phyloP scores from a whole-genome alignment of 2,113 vertebrate genomes.

The Manacus vitellinus region DNA sequence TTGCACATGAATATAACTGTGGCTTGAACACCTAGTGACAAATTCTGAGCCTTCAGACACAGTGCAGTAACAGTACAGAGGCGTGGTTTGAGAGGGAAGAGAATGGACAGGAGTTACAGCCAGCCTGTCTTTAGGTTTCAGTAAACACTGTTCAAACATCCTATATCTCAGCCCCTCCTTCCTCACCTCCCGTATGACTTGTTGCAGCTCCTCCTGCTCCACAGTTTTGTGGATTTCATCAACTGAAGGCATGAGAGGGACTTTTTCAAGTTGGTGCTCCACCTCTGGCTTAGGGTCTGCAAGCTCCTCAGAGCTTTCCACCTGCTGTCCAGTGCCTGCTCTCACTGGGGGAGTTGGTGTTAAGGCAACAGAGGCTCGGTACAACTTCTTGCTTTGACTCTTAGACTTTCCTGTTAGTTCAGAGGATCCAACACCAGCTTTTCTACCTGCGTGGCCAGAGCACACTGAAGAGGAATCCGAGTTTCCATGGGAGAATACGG shows the following conservation, averaged over 20 bases:
- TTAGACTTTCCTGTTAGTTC: slow-evolving; percentile 53
- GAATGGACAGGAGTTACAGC: neutral
- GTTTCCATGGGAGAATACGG: slow-evolving; percentile 73
- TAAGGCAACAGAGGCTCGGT: slow-evolving; percentile 85
- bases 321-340: slow-evolving; percentile 57
- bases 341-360: slow-evolving; percentile 82
- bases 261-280: slow-evolving; percentile 57
- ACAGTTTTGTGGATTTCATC: slow-evolving; percentile 67
- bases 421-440: slow-evolving; percentile 45
- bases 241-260: neutral
- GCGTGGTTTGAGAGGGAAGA: neutral
- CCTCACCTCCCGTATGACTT: slow-evolving; percentile 90
- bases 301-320: slow-evolving; percentile 65
- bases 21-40: neutral
- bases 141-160: neutral
- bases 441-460: slow-evolving; percentile 73
- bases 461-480: slow-evolving; percentile 83
- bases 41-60: neutral
- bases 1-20: neutral
- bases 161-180: neutral
- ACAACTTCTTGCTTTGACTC: slow-evolving; percentile 75
- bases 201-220: slow-evolving; percentile 83
- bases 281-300: slow-evolving; percentile 22
- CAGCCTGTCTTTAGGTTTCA: neutral
- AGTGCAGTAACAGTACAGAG: neutral